Evolutionary conservation across 2,797 vertebrate genomes (phyloP), one percentile per base, ranked within the genome.

Genomic region (Acipenser ruthenus): DNA sequence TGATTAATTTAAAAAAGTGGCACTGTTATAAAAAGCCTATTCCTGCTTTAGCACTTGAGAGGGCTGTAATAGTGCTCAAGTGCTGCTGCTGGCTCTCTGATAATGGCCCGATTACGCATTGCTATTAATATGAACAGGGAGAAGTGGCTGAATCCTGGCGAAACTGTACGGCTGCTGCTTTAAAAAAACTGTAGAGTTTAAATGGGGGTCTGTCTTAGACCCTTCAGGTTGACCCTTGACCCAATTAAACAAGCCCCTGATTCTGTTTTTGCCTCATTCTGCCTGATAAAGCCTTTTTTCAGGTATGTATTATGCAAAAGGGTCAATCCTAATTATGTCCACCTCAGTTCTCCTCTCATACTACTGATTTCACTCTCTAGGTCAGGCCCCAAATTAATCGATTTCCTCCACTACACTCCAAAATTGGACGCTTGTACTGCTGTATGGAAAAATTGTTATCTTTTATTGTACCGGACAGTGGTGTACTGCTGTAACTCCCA

Each of bases 101-200:
- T 79, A 82, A 82, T 82, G 75, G 71, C 74, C 74, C 70, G 5
- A 15, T 37, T 74, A 72, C 72, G 73, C 49, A 70, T 49, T 63
- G 72, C 79, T 71, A 78, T 84, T 84, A 77, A 80, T 83, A 77
- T 85, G 71, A 83, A 82, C 77, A 69, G 79, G 79, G 67, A 71
- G 71, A 78, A 83, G 78, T 79, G 79, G 74, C 68, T 72, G 70
- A 70, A 69, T 69, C 59, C 55, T 74, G 18, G 60, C 1, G 15
- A 8, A 37, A 62, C 60, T 11, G 73, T 64, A 69, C 1, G 23
- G 50, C 50, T 12, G 37, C 48, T 3, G 12, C 72, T 75, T 73
- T 72, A 68, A 71, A 75, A 77, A 74, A 49, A 59, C 65, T 61
- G 49, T 50, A 63, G 55, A 71, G 75, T 77, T 80, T 74, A 77